phyloP scores from a whole-genome alignment of 2,888 invertebrate species.

The Pelosia muscerda region DNA sequence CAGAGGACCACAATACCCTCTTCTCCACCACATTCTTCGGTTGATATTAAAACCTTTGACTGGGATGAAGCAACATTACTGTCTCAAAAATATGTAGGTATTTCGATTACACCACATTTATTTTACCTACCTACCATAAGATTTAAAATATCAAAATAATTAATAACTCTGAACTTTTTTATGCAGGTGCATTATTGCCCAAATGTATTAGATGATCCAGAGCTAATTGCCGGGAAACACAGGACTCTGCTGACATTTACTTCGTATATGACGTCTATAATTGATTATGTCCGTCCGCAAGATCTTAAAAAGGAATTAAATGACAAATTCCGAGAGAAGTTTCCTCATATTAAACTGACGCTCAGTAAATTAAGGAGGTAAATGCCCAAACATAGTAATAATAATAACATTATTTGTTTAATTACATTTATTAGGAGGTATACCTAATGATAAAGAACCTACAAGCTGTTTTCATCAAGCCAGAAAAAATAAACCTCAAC shows the following conservation, averaged over 20 bases:
- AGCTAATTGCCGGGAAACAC: slow-evolving; percentile 95
- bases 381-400: slow-evolving; percentile 14
- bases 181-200: slow-evolving; percentile 91
- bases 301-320: slow-evolving; percentile 98
- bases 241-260: slow-evolving; percentile 95
- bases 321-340: slow-evolving; percentile 98
- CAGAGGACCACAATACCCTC: slow-evolving; percentile 86
- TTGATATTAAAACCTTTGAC: slow-evolving; percentile 81
- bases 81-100: slow-evolving; percentile 78
- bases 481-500: too few species aligned
- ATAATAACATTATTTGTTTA: background rate
- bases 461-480: background rate
- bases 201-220: slow-evolving; percentile 97
- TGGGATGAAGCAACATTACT: slow-evolving; percentile 81
- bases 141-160: background rate
- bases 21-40: slow-evolving; percentile 78
- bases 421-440: background rate
- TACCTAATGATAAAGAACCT: background rate
- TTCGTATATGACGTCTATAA: slow-evolving; percentile 97
- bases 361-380: slow-evolving; percentile 98
- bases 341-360: slow-evolving; percentile 97
- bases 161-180: background rate
- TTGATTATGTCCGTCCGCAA: slow-evolving; percentile 98
- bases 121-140: too few species aligned
- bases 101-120: background rate